Evolutionary conservation across 2,888 invertebrate genomes (phyloP).

Genomic region (Drosophila anomelani): DNA sequence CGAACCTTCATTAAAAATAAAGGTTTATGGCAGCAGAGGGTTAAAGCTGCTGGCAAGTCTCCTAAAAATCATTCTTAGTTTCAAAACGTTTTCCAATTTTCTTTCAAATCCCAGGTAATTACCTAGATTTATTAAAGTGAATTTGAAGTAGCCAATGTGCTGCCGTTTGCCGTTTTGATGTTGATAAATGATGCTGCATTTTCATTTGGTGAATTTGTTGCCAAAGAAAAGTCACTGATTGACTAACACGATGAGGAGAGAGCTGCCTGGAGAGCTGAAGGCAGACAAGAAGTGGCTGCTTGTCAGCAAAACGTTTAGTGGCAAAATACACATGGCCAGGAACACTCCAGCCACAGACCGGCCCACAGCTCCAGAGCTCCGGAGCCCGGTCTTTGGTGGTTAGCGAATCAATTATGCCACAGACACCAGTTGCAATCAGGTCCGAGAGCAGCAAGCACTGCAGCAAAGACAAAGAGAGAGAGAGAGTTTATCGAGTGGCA

Average conservation of each 20-base stretch:
- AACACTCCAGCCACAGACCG: slow-evolving; percentile 31
- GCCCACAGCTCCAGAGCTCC: slow-evolving; percentile 1
- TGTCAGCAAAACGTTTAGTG: slow-evolving; percentile 79
- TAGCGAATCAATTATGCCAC: slow-evolving; percentile 76
- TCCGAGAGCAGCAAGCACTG: slow-evolving; percentile 32
- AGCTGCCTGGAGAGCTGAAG: slow-evolving; percentile 26
- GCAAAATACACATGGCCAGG: slow-evolving; percentile 57
- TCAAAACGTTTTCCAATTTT: not conserved
- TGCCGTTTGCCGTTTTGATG: slow-evolving; percentile 69
- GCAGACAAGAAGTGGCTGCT: slow-evolving; percentile 71
- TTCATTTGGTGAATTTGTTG: slow-evolving; percentile 77
- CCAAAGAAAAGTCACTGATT: slow-evolving; percentile 77
- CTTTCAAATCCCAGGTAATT: not conserved
- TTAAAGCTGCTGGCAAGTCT: not conserved
- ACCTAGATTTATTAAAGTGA: slow-evolving; percentile 19
- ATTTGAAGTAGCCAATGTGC: slow-evolving; percentile 68
- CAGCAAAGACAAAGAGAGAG: slow-evolving; percentile 25
- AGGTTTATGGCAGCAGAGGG: not conserved
- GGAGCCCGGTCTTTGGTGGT: slow-evolving; percentile 43
- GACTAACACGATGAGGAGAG: slow-evolving; percentile 66
- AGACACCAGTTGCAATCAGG: slow-evolving; percentile 70
- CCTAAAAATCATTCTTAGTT: not conserved
- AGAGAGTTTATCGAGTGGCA: slow-evolving; percentile 12
- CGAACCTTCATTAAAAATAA: not conserved
- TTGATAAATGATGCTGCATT: slow-evolving; percentile 80